Conservation (phyloP, 2,113 vertebrate genomes). For the Cisticola juncidis region DNA sequence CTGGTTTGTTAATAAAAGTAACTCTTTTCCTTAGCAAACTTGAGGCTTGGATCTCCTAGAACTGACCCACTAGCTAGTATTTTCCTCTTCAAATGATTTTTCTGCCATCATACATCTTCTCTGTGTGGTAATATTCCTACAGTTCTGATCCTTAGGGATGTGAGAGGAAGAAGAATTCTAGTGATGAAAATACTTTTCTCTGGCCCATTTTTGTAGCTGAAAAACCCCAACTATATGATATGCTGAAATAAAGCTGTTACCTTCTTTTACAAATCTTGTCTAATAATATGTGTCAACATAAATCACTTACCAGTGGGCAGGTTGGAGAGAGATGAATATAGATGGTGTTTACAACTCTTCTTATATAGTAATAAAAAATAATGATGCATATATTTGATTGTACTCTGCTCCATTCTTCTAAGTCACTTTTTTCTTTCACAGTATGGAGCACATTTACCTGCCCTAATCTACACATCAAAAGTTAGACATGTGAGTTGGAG, state of each 20-base stretch:
- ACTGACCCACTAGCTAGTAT: background rate
- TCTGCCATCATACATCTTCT: background rate
- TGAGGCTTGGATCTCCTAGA: background rate
- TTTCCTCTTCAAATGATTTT: background rate
- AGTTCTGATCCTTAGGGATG: background rate
- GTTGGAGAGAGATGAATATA: conserved; percentile 41
- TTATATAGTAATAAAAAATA: conserved; percentile 59
- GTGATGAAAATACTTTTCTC: background rate
- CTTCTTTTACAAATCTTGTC: conserved; percentile 9
- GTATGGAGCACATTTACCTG: background rate
- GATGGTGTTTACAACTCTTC: conserved; percentile 38
- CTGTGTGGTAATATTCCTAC: background rate
- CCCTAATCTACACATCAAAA: background rate
- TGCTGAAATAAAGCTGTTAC: background rate
- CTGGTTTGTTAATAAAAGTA: background rate
- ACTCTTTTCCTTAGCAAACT: background rate
- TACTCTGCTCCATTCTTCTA: conserved; percentile 38
- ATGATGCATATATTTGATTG: conserved; percentile 21
- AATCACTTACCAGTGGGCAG: conserved; percentile 29
- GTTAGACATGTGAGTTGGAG: background rate
- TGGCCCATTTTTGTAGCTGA: background rate
- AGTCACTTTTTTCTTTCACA: conserved; percentile 25
- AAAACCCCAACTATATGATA: background rate
- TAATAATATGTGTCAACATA: conserved; percentile 15
- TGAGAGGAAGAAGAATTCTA: background rate